phyloP scores from a whole-genome alignment of 2,797 vertebrate genomes.

The Holocentrus rufus region DNA sequence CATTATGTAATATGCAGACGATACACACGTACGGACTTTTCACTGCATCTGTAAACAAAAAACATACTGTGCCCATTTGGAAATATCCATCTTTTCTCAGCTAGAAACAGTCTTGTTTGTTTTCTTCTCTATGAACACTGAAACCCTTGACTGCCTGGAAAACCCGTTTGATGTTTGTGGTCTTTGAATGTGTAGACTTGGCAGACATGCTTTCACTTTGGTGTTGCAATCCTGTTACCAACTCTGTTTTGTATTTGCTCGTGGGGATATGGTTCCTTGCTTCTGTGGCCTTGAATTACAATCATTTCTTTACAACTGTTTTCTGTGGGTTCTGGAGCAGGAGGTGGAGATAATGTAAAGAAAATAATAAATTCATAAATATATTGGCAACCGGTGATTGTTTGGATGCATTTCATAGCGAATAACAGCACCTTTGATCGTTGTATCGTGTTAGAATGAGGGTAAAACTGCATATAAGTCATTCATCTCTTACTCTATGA shows the following conservation, averaged over 20 bases:
- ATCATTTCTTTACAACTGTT: constrained; percentile 67
- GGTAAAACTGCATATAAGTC: neutral
- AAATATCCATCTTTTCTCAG: constrained; percentile 53
- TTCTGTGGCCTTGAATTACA: constrained; percentile 81
- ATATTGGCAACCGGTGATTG: constrained; percentile 55
- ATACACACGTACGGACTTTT: constrained; percentile 33
- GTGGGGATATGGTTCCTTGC: constrained; percentile 76
- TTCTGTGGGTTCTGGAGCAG: constrained; percentile 62
- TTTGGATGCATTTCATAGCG: constrained; percentile 28
- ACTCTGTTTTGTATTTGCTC: constrained; percentile 78
- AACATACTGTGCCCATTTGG: constrained; percentile 40
- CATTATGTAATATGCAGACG: constrained; percentile 47
- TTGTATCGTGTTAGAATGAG: too few relatives aligned
- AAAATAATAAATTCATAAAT: constrained; percentile 75
- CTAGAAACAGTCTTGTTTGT: constrained; percentile 62
- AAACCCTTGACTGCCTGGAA: constrained; percentile 72
- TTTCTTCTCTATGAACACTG: constrained; percentile 64
- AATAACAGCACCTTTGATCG: neutral
- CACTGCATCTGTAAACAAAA: constrained; percentile 46
- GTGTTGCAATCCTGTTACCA: constrained; percentile 79
- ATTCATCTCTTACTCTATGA: neutral
- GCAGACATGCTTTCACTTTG: constrained; percentile 75
- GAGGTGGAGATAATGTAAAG: constrained; percentile 60
- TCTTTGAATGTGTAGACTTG: constrained; percentile 78
- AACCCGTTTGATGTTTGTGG: constrained; percentile 74